Conservation (phyloP, 2,113 vertebrate genomes). For the Falco punctatus region DNA sequence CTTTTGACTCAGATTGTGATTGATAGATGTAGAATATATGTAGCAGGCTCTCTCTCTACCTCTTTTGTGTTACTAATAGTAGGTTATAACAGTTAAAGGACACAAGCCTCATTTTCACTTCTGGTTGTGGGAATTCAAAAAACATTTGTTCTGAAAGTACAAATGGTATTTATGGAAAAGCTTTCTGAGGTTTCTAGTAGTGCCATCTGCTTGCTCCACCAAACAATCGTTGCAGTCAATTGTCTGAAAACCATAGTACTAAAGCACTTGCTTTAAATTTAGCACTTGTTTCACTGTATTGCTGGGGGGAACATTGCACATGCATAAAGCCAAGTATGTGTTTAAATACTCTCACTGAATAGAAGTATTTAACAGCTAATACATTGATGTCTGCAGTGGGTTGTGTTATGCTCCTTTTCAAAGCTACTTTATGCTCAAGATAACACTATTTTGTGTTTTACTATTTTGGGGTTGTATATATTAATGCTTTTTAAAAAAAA, state of each 20-base stretch:
- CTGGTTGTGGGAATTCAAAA: not conserved
- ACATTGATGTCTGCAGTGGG: not conserved
- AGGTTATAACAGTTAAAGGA: not conserved
- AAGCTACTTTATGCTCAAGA: not conserved
- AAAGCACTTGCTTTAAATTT: constrained; percentile 8
- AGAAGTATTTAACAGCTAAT: constrained; percentile 21
- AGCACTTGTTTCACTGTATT: not conserved
- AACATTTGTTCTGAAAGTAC: not conserved
- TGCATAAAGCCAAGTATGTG: not conserved
- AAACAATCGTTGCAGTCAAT: not conserved
- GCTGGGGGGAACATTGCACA: not conserved
- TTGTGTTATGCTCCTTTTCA: constrained; percentile 5
- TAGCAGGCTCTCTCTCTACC: not conserved
- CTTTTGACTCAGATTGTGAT: not conserved
- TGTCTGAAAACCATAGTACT: constrained; percentile 2
- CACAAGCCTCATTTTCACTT: not conserved
- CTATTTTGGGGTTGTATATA: not conserved
- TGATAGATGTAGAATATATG: not conserved
- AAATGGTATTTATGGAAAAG: not conserved
- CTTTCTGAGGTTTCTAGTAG: constrained; percentile 9
- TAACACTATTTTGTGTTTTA: constrained; percentile 5
- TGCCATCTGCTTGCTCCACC: not conserved
- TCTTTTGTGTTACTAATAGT: not conserved
- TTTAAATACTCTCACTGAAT: not conserved
- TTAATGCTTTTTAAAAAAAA: not conserved